Base-by-base conservation (phyloP, 2,113 vertebrate genomes). In the Pardalotus punctatus region DNA sequence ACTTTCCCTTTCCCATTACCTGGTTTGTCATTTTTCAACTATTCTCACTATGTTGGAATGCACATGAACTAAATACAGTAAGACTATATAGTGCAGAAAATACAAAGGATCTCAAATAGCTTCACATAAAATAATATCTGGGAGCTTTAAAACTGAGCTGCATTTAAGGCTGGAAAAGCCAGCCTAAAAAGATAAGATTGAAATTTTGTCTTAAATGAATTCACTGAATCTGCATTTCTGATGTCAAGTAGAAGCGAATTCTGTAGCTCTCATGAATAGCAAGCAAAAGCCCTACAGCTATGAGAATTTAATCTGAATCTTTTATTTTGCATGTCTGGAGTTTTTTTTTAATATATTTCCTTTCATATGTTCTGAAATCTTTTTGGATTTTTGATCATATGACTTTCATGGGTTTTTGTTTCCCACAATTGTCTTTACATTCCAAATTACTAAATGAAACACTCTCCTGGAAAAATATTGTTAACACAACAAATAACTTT, bases 221-320 rank as follows among this genome's bases (percentile, higher is more conserved):
- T 96, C 81, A 95, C 81, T 73, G 82, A 96, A 97, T 98, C 96
- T 98, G 92, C 95, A 96, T 98, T 98, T 97, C 97, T 97, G 89
- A 97, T 97, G 93, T 97, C 92, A 96, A 95, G 86, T 71, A 87
- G 87, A 97, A 95, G 66, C 4, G 2, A 95, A 95, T 97, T 94
- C 88, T 84, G 31, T 77, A 86, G 82, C 94, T 83, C 47, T 96
- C 90, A 93, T 94, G 95, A 91, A 71, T 80, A 91, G 94, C 78
- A 90, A 97, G 88, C 85, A 96, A 96, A 97, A 96, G 86, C 88
- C 95, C 96, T 90, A 80, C 38, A 92, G 95, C 92, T 60, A 95
- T 81, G 60, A 95, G 78, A 95, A 88, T 96, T 97, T 96, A 97
- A 89, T 96, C 35, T 70, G 88, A 96, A 87, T 78, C 81, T 96